Percentiles rank a stretch among this genome's conserved stretches.
phyloP scores from a whole-genome alignment of 2,113 vertebrate species.

The Malurus alboscapulatus region DNA sequence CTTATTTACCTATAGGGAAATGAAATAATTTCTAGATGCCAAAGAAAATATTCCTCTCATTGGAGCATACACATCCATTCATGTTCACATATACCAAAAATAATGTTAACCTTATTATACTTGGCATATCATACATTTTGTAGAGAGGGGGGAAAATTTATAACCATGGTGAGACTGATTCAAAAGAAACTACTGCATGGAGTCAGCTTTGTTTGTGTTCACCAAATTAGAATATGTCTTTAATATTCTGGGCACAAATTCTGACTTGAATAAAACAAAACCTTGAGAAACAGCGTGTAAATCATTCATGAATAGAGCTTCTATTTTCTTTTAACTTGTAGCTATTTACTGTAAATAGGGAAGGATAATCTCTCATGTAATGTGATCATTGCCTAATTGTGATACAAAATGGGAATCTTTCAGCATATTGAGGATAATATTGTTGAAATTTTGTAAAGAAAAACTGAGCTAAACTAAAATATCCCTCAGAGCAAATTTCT shows the following conservation, averaged over 20 bases:
- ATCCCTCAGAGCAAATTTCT: constrained; percentile 50
- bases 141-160: background rate
- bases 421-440: constrained; percentile 10
- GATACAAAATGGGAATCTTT: constrained; percentile 10
- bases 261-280: constrained; percentile 38
- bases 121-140: background rate
- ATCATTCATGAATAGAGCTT: constrained; percentile 58
- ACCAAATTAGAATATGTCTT: constrained; percentile 3
- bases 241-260: constrained; percentile 49
- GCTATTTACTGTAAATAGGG: constrained; percentile 57
- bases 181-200: background rate
- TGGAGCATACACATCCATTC: background rate
- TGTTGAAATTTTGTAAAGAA: constrained; percentile 22
- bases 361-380: constrained; percentile 65
- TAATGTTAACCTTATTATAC: background rate
- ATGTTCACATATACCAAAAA: background rate
- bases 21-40: background rate
- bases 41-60: background rate
- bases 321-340: constrained; percentile 55
- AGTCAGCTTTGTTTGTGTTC: background rate
- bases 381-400: constrained; percentile 53
- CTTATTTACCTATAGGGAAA: background rate
- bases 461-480: constrained; percentile 15
- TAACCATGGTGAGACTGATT: background rate
- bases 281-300: constrained; percentile 49